Conservation (phyloP, 2,113 vertebrate species). For the Pyxicephalus adspersus region DNA sequence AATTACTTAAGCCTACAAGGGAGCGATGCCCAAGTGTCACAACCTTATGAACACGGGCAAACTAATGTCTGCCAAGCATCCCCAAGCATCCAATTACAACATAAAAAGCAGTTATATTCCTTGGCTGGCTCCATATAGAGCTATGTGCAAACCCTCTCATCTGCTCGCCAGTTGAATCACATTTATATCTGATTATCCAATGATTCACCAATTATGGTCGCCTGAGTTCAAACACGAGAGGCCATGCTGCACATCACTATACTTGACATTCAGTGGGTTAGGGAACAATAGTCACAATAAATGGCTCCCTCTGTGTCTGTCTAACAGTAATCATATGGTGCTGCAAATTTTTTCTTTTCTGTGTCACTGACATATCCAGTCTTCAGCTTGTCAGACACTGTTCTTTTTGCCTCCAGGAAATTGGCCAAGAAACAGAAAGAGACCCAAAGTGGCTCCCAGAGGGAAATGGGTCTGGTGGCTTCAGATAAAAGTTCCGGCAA, state of each 20-base stretch:
- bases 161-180: neutral
- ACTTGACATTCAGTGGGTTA: neutral
- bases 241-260: neutral
- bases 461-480: slow-evolving; percentile 93
- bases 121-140: neutral
- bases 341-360: neutral
- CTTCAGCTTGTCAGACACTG: slow-evolving; percentile 48
- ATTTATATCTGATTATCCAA: slow-evolving; percentile 36
- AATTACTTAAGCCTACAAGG: slow-evolving; percentile 27
- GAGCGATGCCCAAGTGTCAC: slow-evolving; percentile 28
- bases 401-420: slow-evolving; percentile 85
- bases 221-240: neutral
- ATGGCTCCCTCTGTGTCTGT: neutral
- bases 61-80: slow-evolving; percentile 26
- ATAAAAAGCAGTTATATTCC: slow-evolving; percentile 27
- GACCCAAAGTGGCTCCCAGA: slow-evolving; percentile 91
- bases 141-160: neutral
- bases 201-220: slow-evolving; percentile 8
- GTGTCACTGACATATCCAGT: neutral
- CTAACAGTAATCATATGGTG: neutral
- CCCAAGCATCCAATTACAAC: slow-evolving; percentile 22
- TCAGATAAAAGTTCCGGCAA: slow-evolving; percentile 88
- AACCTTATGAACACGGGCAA: slow-evolving; percentile 3
- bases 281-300: neutral
- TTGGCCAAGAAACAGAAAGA: slow-evolving; percentile 99